Conservation (phyloP, 2,888 invertebrate genomes). For the Incurvaria masculella region DNA sequence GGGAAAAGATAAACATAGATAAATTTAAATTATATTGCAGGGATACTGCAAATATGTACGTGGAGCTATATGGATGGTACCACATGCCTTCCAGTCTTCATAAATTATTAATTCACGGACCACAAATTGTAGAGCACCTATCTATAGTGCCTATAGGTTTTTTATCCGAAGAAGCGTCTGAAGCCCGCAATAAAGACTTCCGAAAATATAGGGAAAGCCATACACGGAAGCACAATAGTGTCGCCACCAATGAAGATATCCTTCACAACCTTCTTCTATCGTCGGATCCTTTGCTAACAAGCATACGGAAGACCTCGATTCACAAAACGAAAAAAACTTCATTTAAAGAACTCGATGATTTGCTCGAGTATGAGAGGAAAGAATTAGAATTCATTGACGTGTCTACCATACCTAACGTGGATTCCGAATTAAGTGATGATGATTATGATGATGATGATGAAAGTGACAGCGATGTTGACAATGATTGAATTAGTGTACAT, state of each 20-base stretch:
- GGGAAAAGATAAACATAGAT: neutral
- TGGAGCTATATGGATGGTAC: neutral
- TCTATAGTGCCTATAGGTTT: conserved; percentile 10
- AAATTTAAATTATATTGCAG: neutral
- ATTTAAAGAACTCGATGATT: neutral
- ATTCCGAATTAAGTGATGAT: neutral
- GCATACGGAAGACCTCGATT: neutral
- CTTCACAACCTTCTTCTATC: neutral
- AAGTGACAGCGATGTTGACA: too few relatives aligned
- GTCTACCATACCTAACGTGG: neutral
- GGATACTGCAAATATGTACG: neutral
- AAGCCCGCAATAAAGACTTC: conserved; percentile 12
- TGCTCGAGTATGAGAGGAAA: neutral
- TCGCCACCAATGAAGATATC: conserved; percentile 1
- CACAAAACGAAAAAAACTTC: neutral
- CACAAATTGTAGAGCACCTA: conserved; percentile 4
- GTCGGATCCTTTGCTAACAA: neutral
- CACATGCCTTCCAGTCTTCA: neutral
- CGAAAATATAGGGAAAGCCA: conserved; percentile 8
- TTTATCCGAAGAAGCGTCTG: conserved; percentile 12
- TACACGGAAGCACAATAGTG: conserved; percentile 11
- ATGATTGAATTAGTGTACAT: too few relatives aligned
- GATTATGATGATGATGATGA: neutral
- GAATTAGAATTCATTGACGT: neutral
- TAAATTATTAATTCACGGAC: neutral